Conservation (phyloP, 2,797 vertebrate genomes). For the Spizella passerina region DNA sequence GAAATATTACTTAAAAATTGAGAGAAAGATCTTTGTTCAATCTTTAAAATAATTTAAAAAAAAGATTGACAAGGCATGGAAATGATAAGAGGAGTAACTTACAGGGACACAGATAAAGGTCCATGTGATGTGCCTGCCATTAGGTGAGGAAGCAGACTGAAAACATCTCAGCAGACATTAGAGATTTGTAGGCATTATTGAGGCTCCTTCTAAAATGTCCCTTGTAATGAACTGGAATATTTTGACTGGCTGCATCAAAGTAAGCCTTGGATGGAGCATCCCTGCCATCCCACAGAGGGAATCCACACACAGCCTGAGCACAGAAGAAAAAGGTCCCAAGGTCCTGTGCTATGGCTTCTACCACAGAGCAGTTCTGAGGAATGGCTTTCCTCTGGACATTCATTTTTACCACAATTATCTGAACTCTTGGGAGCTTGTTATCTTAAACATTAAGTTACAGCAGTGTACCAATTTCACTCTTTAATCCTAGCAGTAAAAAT, state of each 20-base stretch:
- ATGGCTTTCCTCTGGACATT: not conserved
- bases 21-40: not conserved
- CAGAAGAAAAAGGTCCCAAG: not conserved
- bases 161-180: not conserved
- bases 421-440: not conserved
- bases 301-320: not conserved
- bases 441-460: not conserved
- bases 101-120: accelerated
- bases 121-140: not conserved
- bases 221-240: not conserved
- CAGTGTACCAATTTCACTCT: not conserved
- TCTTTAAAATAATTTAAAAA: not conserved
- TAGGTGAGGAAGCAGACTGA: not conserved
- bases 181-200: not conserved
- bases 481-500: not conserved
- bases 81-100: not conserved
- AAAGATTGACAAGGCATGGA: not conserved
- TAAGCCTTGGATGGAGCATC: not conserved
- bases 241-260: not conserved
- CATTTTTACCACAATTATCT: not conserved
- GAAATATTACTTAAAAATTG: not conserved
- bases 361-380: not conserved
- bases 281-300: not conserved
- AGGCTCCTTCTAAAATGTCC: not conserved
- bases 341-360: not conserved